phyloP scores from a whole-genome alignment of 2,888 invertebrate species.

The Stramonita haemastoma region DNA sequence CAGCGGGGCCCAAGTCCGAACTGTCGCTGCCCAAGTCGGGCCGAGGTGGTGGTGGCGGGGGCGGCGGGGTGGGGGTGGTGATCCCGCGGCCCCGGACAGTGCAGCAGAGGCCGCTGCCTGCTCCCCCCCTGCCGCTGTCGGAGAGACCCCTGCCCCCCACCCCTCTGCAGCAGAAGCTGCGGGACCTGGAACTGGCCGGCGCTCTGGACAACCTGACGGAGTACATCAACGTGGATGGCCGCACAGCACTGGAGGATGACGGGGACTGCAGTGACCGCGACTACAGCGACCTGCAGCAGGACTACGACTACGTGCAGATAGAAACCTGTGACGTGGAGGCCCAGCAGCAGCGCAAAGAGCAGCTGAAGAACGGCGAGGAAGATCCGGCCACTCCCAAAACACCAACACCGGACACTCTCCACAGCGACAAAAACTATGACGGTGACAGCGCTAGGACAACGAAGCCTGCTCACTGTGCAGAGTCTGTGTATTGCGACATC shows the following conservation, averaged over 20 bases:
- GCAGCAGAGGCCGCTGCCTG: conserved; percentile 82
- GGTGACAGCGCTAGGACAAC: neutral
- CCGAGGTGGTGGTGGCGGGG: conserved; percentile 42
- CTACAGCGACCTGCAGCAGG: conserved; percentile 85
- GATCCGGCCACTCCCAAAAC: neutral
- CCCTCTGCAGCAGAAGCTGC: conserved; percentile 13
- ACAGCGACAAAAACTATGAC: neutral
- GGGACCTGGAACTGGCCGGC: conserved; percentile 20
- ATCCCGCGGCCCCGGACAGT: conserved; percentile 74
- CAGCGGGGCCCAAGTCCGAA: conserved; percentile 59
- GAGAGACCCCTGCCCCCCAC: conserved; percentile 61
- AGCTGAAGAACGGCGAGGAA: neutral
- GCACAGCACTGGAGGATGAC: neutral
- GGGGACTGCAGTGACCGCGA: conserved; percentile 59
- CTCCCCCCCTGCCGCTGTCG: conserved; percentile 68
- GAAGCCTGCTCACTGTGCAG: neutral
- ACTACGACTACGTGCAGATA: conserved; percentile 92
- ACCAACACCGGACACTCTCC: neutral
- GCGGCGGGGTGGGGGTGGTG: neutral
- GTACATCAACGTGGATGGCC: conserved; percentile 17
- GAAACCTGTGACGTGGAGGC: conserved; percentile 81
- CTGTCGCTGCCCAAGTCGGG: conserved; percentile 48
- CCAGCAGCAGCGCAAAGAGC: conserved; percentile 34
- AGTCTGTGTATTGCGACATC: neutral
- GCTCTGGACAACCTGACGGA: conserved; percentile 37